Evolutionary conservation across 2,797 vertebrate species (phyloP), one percentile per base, ranked within the genome.

Genomic region (Clarias fuscus): DNA sequence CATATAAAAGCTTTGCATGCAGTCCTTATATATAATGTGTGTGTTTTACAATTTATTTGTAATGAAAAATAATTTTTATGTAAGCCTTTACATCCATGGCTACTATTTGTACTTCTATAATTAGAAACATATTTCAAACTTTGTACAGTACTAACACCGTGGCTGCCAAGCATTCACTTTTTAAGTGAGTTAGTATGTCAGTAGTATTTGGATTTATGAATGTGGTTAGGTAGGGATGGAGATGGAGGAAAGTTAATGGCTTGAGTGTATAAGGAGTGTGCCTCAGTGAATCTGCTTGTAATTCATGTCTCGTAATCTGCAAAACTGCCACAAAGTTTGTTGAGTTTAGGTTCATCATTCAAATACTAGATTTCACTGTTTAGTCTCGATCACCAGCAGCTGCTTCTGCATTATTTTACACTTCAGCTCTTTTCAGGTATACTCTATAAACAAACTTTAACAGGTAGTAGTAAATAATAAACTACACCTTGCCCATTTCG

Each of bases 51-150:
- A 13, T 83, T 62, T 13, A 48, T 84, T 71, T 62, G 48, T 53
- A 78, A 78, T 8, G 62, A 76, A 53, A 59, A 70, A 15, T 37
- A 53, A 7, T n/a, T 43, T 17, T 61, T 68, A 40, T 67, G 62
- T 75, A 67, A 59, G 72, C 75, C 18, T 68, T 79, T 79, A 58
- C 33, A 24, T 62, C 71, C 80, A 68, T 86, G 64, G n/a, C 53
- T 78, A 71, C 65, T 78, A 61, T 78, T n/a, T 61, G 7, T 27
- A 64, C 64, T 58, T 83, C 71, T 11, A 6, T 82, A 82, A 76
- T 76, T 80, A 18, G 3, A 24, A 62, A 79, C 30, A 33, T 77
- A 33, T 77, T 56, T 77, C 48, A 22, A 82, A 48, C 61, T 67
- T 56, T 59, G 61, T 83, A n/a, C 61, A 56, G 2, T 33, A 37